Conservation (phyloP, 92 coral and sea anemone genomes). For the Phenganax marumi region DNA sequence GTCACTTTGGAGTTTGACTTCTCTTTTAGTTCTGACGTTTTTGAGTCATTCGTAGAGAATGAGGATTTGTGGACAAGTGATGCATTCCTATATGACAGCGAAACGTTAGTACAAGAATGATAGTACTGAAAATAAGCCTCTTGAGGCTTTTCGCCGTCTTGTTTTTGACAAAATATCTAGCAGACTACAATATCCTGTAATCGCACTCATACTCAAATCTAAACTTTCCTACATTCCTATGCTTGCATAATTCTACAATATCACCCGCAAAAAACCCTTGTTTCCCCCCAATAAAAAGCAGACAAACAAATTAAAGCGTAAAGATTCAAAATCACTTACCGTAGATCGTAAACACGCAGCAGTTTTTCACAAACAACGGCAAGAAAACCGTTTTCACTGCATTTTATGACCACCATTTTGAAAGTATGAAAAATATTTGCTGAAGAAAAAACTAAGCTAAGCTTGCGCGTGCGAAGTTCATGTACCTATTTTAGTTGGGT, state of each 20-base stretch:
- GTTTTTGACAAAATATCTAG: too few relatives aligned
- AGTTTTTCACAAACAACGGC: conserved; percentile 67
- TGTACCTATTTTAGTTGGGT: too few relatives aligned
- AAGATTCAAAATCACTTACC: conserved; percentile 51
- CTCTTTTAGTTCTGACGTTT: neutral
- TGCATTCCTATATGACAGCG: neutral
- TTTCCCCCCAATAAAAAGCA: neutral
- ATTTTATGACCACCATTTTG: conserved; percentile 71
- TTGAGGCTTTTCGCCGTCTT: neutral
- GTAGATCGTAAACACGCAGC: conserved; percentile 65
- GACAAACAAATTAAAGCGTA: neutral
- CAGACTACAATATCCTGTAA: too few relatives aligned
- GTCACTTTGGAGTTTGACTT: neutral
- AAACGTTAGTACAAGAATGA: neutral
- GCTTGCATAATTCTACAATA: neutral
- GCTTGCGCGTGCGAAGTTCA: too few relatives aligned
- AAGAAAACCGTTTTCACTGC: conserved; percentile 64
- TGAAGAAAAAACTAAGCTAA: neutral
- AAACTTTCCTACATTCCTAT: neutral
- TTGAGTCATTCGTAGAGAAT: neutral
- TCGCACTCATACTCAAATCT: too few relatives aligned
- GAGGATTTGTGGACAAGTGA: conserved; percentile 5
- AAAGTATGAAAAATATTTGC: neutral
- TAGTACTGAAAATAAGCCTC: neutral
- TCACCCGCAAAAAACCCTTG: neutral